Base-by-base conservation (phyloP, 2,888 invertebrate genomes). In the Scaptomyza polygonia region DNA sequence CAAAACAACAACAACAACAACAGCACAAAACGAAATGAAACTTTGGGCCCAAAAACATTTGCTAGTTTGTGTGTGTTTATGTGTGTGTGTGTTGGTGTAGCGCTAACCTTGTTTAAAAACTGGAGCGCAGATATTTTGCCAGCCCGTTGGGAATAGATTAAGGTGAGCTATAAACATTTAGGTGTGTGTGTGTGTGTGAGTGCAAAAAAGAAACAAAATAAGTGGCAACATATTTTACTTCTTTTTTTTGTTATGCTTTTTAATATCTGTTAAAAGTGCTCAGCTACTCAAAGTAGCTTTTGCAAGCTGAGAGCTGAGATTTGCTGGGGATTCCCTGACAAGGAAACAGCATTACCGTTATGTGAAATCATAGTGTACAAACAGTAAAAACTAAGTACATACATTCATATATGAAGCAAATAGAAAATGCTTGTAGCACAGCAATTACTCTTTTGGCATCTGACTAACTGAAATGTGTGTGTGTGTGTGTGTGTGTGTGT, bases 51-150 rank as follows among this genome's bases (percentile, higher is more conserved):
- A 47, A 65, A 40, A 56, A 25, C 43, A 42, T 21, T 36, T 7
- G 43, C 40, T 62, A 11, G 14, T 67, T 29, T 54, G 2, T 48
- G 32, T 39, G 9, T 57, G 36, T 58, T 64, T 65, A 43, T 36
- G 42, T 53, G 48, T 65, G 45, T 56, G 44, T 51, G 32, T 67
- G 42, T 61, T 40, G 63, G 54, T 48, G 45, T 40, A 47, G 34
- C n/a, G 58, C 61, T 85, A 82, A 88, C 82, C 82, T 88, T 88
- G 88, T 82, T 82, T 82, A 70, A 75, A 87, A 82, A 82, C 72
- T 82, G 72, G 88, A 78, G 75, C 88, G 83, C 72, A 65, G 79
- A 72, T 82, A 87, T 74, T 9, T 4, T 14, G 42, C 34, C 54
- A 59, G 42, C 44, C 44, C 57, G 40, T 42, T 34, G 62, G 36